Evolutionary conservation across 1,140 invertebrate genomes (phyloP), one percentile per base, ranked within the genome.

Genomic region (Temnothorax longispinosus): DNA sequence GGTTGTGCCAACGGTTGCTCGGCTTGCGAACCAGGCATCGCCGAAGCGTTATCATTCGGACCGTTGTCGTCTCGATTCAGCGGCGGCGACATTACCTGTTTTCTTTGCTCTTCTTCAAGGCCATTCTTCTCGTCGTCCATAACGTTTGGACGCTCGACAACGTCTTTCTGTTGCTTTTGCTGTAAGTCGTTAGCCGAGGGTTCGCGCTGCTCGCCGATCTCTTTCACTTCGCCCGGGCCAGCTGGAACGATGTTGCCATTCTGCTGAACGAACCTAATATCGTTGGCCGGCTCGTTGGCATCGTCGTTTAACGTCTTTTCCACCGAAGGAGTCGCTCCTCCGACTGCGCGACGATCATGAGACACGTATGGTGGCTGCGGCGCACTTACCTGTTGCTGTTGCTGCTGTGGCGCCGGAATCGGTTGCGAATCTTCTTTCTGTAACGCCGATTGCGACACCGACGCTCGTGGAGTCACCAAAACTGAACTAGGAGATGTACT

Each of bases 371-470:
- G 62, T 41, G 93, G 93, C 64, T 91, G 90, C 15, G 91, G 89
- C 69, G 82, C 87, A 94, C 94, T 95, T 94, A 95, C 94, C 94
- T 95, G 90, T 76, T 93, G 90, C 11, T 93, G 93, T 54, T 89
- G 90, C 10, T 93, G 93, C 38, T 89, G 88, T 10, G 92, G 91
- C 13, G 91, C 88, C 35, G 87, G 74, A 7, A 82, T 87, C 41
- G 91, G 67, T 27, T 91, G 92, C 8, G 32, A 35, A 10, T 13
- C 54, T 4, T 32, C 58, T 6, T 64, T 78, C 50, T 52, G 72
- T 10, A 54, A 27, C 21, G 44, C 67, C 13, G 87, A 58, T 7
- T 56, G 82, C 1, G 11, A 21, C 50, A 76, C 69, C 11, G 82
- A 58, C 0, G 75, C 15, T 8, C 54, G 52, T 1, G 65, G 62